Base-by-base conservation (phyloP, 1,140 invertebrate genomes). In the Amphibalanus amphitrite region DNA sequence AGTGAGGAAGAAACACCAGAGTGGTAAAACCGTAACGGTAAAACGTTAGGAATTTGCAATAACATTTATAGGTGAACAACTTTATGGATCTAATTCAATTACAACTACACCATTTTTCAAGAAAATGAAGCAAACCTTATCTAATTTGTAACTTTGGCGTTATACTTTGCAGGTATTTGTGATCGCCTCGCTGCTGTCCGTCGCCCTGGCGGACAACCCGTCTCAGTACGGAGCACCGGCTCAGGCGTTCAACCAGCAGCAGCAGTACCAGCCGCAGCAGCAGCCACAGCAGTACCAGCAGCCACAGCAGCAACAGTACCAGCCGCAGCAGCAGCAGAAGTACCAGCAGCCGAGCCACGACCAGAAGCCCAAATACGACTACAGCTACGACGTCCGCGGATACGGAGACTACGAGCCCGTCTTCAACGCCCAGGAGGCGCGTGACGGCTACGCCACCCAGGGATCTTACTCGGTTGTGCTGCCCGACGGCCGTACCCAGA, bases 401-500 rank as follows among this genome's bases (percentile, higher is more conserved):
- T 59, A 59, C 47, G 47, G 47, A 13, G 47, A 59, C 47, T 59
- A 59, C 47, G 47, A 13, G 47, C 47, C 47, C 17, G 10, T 17
- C 10, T 59, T 59, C 47, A 59, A 59, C 47, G 47, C 47, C 47
- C 47, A 59, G 47, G 47, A 59, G 47, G 10, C 13, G 13, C n/a
- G n/a, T n/a, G 47, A 59, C 47, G 47, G 47, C 47, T 59, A 59
- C 68, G 70, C 70, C 65, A 29, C 65, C 38, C 26, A 71, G 59
- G 26, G 71, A 29, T 64, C 33, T n/a, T 72, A 72, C 71, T 25
- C 33, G 6, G 71, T 72, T 23, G 67, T 25, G 26, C 71, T 72
- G 1, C 71, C 71, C 6, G 71, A 72, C 29, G 70, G 70, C 33
- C 33, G 70, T 47, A 65, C 59, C 26, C 70, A 71, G 30, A 71